Percentiles rank a stretch among this genome's conserved stretches.
phyloP scores from a whole-genome alignment of 1,140 invertebrate genomes.

The Hycleus phaleratus region DNA sequence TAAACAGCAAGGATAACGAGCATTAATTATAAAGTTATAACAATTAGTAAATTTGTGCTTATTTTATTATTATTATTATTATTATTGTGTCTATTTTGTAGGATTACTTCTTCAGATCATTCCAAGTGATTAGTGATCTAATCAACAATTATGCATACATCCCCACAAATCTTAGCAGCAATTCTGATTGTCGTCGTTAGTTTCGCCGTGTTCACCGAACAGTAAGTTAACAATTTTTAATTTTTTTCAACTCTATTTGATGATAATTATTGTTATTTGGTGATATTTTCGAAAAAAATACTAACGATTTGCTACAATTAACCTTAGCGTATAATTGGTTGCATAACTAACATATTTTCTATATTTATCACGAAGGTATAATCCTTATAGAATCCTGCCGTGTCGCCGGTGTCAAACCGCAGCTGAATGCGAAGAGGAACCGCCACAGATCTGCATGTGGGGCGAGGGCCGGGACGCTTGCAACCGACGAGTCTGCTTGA shows the following conservation, averaged over 20 bases:
- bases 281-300: neutral
- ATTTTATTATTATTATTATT: neutral
- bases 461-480: conserved; percentile 34
- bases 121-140: neutral
- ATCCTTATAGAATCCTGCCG: neutral
- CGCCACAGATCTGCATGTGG: conserved; percentile 27
- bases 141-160: conserved; percentile 9
- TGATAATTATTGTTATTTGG: too few relatives aligned
- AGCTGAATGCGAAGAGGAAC: conserved; percentile 33
- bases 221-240: conserved; percentile 1
- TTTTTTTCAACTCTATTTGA: too few relatives aligned
- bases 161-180: conserved; percentile 4
- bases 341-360: neutral
- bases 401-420: conserved; percentile 9
- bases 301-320: neutral
- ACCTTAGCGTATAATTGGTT: neutral
- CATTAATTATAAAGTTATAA: too few relatives aligned
- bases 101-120: conserved; percentile 7
- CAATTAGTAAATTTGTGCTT: neutral
- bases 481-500: conserved; percentile 33
- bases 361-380: too few relatives aligned
- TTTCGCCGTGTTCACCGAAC: conserved; percentile 7
- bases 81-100: conserved; percentile 2
- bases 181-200: conserved; percentile 10
- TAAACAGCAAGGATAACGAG: too few relatives aligned